phyloP scores from a whole-genome alignment of 2,113 vertebrate species.

The Oncorhynchus tshawytscha region DNA sequence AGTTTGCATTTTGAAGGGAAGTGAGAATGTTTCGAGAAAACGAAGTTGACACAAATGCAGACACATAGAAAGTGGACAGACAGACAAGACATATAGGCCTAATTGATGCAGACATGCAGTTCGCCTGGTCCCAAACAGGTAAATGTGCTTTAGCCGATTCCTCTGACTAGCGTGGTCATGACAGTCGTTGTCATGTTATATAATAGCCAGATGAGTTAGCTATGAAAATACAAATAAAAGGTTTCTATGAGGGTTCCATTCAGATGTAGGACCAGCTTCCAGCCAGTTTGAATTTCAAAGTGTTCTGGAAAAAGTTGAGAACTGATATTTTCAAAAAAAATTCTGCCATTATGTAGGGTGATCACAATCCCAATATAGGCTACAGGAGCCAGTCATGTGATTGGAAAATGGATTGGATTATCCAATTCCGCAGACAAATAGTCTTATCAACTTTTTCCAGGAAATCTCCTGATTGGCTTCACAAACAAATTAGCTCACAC shows the following conservation, averaged over 20 bases:
- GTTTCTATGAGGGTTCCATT: too few relatives aligned
- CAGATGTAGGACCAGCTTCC: too few relatives aligned
- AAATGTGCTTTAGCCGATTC: too few relatives aligned
- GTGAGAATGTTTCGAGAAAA: neutral
- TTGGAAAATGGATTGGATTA: neutral
- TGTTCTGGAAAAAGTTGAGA: neutral
- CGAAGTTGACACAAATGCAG: neutral
- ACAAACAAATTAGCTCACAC: constrained; percentile 15
- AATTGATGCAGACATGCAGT: too few relatives aligned
- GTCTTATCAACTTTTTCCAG: neutral
- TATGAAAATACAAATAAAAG: too few relatives aligned
- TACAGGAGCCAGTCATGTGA: neutral
- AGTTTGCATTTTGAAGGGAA: constrained; percentile 73
- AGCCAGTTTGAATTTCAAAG: neutral
- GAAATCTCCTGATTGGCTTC: constrained; percentile 7
- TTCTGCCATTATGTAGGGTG: neutral
- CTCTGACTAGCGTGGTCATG: too few relatives aligned
- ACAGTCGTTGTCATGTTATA: too few relatives aligned
- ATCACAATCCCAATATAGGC: neutral
- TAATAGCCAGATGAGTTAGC: too few relatives aligned
- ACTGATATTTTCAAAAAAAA: neutral
- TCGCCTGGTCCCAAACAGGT: too few relatives aligned
- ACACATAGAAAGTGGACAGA: constrained; percentile 6
- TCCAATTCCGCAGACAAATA: neutral
- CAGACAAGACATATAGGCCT: too few relatives aligned